phyloP scores from a whole-genome alignment of 2,113 vertebrate genomes.

The Cepphus grylle region DNA sequence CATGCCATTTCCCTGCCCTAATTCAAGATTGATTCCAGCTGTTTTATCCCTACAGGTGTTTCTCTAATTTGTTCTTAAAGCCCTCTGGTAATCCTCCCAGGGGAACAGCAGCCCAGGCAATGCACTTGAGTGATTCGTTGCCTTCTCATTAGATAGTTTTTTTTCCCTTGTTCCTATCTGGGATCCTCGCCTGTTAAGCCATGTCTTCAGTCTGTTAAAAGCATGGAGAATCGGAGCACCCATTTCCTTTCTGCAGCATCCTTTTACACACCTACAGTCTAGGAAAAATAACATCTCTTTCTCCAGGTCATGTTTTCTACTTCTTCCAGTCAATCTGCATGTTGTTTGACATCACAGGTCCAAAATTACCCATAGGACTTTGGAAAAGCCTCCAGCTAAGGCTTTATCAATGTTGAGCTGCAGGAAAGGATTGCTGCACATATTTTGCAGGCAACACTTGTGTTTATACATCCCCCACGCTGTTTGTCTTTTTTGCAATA shows the following conservation, averaged over 20 bases:
- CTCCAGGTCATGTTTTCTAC: not conserved
- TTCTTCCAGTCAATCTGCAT: not conserved
- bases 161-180: not conserved
- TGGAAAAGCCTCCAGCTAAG: not conserved
- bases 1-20: not conserved
- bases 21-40: not conserved
- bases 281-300: not conserved
- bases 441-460: not conserved
- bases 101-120: not conserved
- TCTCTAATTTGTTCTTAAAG: conserved; percentile 3
- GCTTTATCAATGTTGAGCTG: not conserved
- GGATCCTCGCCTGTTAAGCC: not conserved
- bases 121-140: not conserved
- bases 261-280: not conserved
- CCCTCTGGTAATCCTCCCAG: not conserved
- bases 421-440: not conserved
- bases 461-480: not conserved
- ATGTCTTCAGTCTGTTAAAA: not conserved
- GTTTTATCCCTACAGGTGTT: not conserved
- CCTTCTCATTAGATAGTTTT: not conserved
- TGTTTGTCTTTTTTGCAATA: not conserved
- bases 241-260: not conserved
- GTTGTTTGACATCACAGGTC: not conserved
- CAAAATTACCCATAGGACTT: not conserved
- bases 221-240: not conserved